Conservation (phyloP, 2,797 vertebrate species). For the Gila robusta region DNA sequence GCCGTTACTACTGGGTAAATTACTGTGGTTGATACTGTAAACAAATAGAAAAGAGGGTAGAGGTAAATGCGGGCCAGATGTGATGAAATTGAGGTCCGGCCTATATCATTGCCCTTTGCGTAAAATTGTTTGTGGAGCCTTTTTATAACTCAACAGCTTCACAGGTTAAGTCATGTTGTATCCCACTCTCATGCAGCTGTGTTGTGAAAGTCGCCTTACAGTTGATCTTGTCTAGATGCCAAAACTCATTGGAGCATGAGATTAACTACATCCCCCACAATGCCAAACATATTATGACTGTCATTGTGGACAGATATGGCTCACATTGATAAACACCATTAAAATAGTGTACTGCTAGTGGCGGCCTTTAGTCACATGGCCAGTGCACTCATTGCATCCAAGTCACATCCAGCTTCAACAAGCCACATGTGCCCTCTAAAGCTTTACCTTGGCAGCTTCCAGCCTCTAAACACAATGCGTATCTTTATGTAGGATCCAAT, state of each 20-base stretch:
- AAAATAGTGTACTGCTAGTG: slow-evolving; percentile 39
- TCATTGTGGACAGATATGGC: slow-evolving; percentile 46
- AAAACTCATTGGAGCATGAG: slow-evolving; percentile 48
- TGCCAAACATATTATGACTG: slow-evolving; percentile 55
- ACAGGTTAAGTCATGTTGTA: slow-evolving; percentile 32
- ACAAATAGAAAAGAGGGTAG: background rate
- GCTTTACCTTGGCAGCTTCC: background rate
- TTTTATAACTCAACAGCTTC: slow-evolving; percentile 35
- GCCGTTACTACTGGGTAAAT: background rate
- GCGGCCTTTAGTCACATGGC: slow-evolving; percentile 40
- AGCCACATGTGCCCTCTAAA: slow-evolving; percentile 35
- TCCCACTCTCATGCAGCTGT: slow-evolving; percentile 24
- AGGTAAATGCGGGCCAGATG: slow-evolving; percentile 1
- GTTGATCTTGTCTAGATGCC: slow-evolving; percentile 32
- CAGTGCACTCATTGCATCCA: slow-evolving; percentile 23
- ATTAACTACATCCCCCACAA: slow-evolving; percentile 49
- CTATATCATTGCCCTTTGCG: background rate
- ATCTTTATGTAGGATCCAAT: background rate
- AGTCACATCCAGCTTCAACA: slow-evolving; percentile 35
- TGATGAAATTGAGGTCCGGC: background rate
- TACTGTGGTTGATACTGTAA: background rate
- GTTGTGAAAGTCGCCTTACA: slow-evolving; percentile 46
- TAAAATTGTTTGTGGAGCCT: slow-evolving; percentile 28
- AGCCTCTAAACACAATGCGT: background rate
- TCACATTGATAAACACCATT: slow-evolving; percentile 10